Evolutionary conservation across 2,113 vertebrate species (phyloP).

Genomic region (Perca schrenkii): DNA sequence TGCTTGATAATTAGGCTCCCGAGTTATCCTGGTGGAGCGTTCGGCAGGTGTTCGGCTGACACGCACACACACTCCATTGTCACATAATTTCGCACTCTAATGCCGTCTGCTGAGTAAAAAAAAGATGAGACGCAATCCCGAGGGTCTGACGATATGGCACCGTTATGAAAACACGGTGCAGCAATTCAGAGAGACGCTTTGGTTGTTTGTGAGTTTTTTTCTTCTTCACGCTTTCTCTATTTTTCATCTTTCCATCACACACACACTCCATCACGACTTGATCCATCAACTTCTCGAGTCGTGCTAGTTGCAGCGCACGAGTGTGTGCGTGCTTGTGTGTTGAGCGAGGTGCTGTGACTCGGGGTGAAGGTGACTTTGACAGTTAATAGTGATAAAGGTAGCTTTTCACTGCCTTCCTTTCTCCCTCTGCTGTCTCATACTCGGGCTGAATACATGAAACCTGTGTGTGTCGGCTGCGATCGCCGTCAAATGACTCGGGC

Average conservation of each 20-base stretch:
- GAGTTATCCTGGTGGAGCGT: constrained; percentile 61
- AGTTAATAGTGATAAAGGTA: constrained; percentile 81
- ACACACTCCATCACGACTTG: not conserved
- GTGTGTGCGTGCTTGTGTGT: constrained; percentile 4
- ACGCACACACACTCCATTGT: constrained; percentile 43
- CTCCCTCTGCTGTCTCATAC: constrained; percentile 79
- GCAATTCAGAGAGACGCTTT: not conserved
- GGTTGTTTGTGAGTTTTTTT: not conserved
- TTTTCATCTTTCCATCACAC: not conserved
- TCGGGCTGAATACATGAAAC: constrained; percentile 86
- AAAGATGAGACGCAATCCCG: constrained; percentile 25
- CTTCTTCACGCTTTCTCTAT: not conserved
- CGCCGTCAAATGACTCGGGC: constrained; percentile 85
- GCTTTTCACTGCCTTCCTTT: constrained; percentile 72
- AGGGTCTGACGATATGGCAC: not conserved
- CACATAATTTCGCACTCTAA: constrained; percentile 35
- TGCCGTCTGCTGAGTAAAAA: constrained; percentile 45
- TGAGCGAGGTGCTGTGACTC: not conserved
- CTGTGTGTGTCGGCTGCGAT: constrained; percentile 84
- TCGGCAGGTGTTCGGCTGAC: constrained; percentile 70
- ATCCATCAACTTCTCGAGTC: constrained; percentile 3
- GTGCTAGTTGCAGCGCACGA: not conserved
- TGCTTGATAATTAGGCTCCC: constrained; percentile 78
- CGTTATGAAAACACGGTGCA: not conserved
- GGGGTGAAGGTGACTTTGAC: constrained; percentile 88